phyloP scores from a whole-genome alignment of 2,113 vertebrate genomes.

The Harpagus bidentatus region DNA sequence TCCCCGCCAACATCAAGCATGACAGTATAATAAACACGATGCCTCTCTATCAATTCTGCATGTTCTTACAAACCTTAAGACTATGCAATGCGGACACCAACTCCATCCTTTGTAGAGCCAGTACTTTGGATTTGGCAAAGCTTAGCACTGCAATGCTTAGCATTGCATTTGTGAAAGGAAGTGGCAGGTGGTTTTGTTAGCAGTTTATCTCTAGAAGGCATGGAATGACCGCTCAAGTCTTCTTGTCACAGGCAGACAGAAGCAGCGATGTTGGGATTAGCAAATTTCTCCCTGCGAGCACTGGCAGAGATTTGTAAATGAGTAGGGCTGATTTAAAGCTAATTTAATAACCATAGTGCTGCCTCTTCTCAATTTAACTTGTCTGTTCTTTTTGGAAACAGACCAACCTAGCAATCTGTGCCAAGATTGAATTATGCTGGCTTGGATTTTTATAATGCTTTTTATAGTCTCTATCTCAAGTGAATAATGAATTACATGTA shows the following conservation, averaged over 20 bases:
- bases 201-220: neutral
- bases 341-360: conserved; percentile 56
- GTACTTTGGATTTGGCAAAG: neutral
- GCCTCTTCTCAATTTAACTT: conserved; percentile 68
- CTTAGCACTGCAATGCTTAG: neutral
- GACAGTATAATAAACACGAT: neutral
- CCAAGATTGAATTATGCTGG: conserved; percentile 52
- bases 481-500: conserved; percentile 66
- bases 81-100: neutral
- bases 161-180: neutral
- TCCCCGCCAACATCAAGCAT: neutral
- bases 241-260: neutral
- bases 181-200: neutral
- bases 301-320: conserved; percentile 29
- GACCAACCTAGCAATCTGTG: conserved; percentile 51
- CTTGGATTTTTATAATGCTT: conserved; percentile 63
- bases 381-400: conserved; percentile 63
- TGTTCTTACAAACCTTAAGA: neutral
- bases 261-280: neutral
- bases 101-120: neutral
- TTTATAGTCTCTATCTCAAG: conserved; percentile 64
- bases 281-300: neutral
- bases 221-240: neutral
- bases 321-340: conserved; percentile 58
- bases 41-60: neutral